Base-by-base conservation (phyloP, 1,140 invertebrate genomes). In the Copidosoma floridanum region DNA sequence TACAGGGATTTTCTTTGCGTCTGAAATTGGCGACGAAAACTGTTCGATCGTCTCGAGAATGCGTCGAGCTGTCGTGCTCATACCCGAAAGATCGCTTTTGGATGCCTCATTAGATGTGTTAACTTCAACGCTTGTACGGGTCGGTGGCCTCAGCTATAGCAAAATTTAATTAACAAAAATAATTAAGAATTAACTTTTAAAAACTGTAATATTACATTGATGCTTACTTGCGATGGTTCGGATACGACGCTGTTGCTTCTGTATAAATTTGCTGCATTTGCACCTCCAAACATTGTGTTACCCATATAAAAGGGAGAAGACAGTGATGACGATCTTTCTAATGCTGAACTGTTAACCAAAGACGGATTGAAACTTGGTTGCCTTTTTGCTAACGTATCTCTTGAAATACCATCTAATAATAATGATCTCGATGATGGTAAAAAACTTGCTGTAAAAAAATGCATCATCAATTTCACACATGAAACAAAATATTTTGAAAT, bases 291-390 rank as follows among this genome's bases (percentile, higher is more conserved):
- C 41, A 84, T 86, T 2, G 89, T 93, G 64, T 83, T 85, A n/a
- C 90, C 91, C 64, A 82, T 82, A 72, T 94, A 94, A 74, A 93
- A 94, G 29, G 91, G 88, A 11, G 91, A 88, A 2, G 71, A 68
- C 20, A 78, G 61, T 2, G 68, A 66, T 11, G 72, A 61, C 18
- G 65, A 61, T 54, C 71, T 73, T 6, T 78, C 71, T 32, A 68
- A 26, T 14, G 66, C 63, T n/a, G n/a, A n/a, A 58, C 71, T 78
- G 47, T 81, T 81, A 37, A 83, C 66, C 29, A 79, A 69, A 24
- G 82, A 88, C 12, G 81, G 77, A 65, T 86, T 85, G 64, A 86
- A 86, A 32, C 79, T 79, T 48, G 85, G 83, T 63, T 77, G 76
- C 55, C 81, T 80, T 56, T 78, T 78, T 65, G 82, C 82, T 63